Conservation (phyloP, 2,888 invertebrate species). For the Troides aeacus region DNA sequence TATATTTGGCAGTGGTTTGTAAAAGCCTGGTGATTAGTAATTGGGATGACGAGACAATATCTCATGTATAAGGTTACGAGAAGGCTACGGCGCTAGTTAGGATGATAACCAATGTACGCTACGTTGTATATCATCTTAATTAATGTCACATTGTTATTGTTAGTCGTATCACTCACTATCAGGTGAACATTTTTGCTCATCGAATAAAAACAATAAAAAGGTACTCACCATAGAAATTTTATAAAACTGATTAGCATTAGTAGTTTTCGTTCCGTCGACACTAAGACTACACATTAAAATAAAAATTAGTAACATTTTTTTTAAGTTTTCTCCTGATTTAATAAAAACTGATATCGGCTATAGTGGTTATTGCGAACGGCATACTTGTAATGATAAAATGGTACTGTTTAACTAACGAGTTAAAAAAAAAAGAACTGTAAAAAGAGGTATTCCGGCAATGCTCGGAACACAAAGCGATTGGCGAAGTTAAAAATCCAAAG, state of each 20-base stretch:
- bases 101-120: no score
- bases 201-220: no score
- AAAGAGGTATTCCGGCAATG: constrained; percentile 3
- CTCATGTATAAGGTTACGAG: no score
- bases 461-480: constrained; percentile 17
- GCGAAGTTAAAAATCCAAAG: constrained; percentile 10
- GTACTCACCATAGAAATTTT: constrained; percentile 62
- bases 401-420: constrained; percentile 8
- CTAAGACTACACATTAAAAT: constrained; percentile 6
- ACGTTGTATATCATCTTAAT: no score
- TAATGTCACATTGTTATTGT: no score
- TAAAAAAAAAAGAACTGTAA: constrained; percentile 17
- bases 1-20: no score
- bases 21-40: no score
- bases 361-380: constrained; percentile 3
- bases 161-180: no score
- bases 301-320: constrained; percentile 17
- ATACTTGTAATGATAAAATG: constrained; percentile 12
- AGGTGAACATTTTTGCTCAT: no score
- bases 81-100: no score
- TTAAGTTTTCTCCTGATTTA: background rate
- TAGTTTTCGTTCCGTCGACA: constrained; percentile 9
- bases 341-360: background rate
- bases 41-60: no score
- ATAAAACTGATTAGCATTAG: constrained; percentile 37